These are phyloP conservation scores for Platycheirus rosarum DNA, from an alignment of 2,888 invertebrate genomes.

Conservation along the genomic window DNA sequence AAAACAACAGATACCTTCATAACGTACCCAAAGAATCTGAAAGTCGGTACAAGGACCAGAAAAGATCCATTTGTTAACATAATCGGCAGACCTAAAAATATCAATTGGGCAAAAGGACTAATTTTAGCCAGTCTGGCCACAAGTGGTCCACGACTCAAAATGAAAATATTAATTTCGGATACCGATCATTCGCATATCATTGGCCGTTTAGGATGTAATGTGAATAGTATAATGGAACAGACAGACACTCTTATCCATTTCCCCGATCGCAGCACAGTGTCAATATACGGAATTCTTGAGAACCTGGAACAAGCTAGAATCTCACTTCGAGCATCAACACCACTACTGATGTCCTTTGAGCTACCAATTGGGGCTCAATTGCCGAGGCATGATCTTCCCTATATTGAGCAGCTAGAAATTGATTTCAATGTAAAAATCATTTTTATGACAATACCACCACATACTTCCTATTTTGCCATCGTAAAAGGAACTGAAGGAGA, in stretches of 20 bases:
- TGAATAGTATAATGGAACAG: slow-evolving; percentile 93
- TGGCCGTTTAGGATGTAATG: slow-evolving; percentile 89
- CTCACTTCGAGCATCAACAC: slow-evolving; percentile 93
- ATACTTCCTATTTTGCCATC: slow-evolving; percentile 91
- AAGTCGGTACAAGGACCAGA: slow-evolving; percentile 98
- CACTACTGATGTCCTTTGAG: slow-evolving; percentile 95
- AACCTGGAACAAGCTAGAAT: slow-evolving; percentile 94
- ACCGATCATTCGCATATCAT: slow-evolving; percentile 99
- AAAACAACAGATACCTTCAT: slow-evolving; percentile 94
- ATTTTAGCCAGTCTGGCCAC: slow-evolving; percentile 94
- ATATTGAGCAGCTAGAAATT: slow-evolving; percentile 92
- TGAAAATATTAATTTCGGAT: slow-evolving; percentile 99
- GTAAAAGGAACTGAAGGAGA: slow-evolving; percentile 97
- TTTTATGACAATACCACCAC: slow-evolving; percentile 91
- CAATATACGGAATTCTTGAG: slow-evolving; percentile 95
- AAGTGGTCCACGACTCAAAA: slow-evolving; percentile 96
- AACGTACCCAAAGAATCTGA: slow-evolving; percentile 97
- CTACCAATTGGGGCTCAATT: slow-evolving; percentile 89
- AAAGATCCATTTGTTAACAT: slow-evolving; percentile 98
- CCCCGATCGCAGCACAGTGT: slow-evolving; percentile 99
- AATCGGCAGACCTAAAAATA: slow-evolving; percentile 91
- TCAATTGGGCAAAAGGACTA: slow-evolving; percentile 91
- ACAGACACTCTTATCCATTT: slow-evolving; percentile 99
- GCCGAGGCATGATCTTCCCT: slow-evolving; percentile 90
- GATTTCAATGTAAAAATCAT: slow-evolving; percentile 93